Base-by-base conservation (phyloP, 2,113 vertebrate genomes). In the Corythoichthys haematopterus region DNA sequence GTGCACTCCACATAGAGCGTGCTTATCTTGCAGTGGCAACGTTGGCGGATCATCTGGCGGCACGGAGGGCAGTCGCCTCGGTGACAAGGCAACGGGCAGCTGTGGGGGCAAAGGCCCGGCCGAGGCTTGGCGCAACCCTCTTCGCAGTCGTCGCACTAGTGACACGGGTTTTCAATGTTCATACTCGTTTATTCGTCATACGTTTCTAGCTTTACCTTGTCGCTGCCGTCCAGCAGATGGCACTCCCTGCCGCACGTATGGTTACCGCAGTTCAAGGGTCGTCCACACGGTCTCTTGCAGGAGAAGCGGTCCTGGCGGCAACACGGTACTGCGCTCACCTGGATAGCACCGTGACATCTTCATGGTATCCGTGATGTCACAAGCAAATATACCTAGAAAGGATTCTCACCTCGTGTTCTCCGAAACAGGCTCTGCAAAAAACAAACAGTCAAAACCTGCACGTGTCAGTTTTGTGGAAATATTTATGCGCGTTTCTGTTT, bases 11-110 rank as follows among this genome's bases (percentile, higher is more conserved):
- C 55, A 14, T 85, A 89, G 37, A 89, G 76, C 58, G 69, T 37
- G 77, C 74, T 89, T 70, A 89, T 88, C 80, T 82, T 85, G 85
- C 88, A 89, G 79, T 89, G 84, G 73, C 86, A 89, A 64, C 86
- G 82, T 2, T 82, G 88, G 40, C 86, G 85, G 56, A 75, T 71
- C 77, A 77, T 88, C 58, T 85, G 82, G 45, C 71, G 59, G 70
- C 88, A 89, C 57, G 80, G 3, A n/a, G 85, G 86, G 60, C 88
- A 89, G 79, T 64, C 0, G 4, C 67, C 82, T 0, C 40, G 76
- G 78, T 89, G 88, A 45, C 88, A 89, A 48, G 68, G 73, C 15
- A 55, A 65, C 48, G 79, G 33, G 47, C 88, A 89, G 63, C 76
- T n/a, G 77, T 89, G 88, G 7, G 85, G 80, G 20, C 88, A 88